Evolutionary conservation across 2,113 vertebrate species (phyloP), one percentile per base, ranked within the genome.

Genomic region (Petrocephalus microphthalmus): DNA sequence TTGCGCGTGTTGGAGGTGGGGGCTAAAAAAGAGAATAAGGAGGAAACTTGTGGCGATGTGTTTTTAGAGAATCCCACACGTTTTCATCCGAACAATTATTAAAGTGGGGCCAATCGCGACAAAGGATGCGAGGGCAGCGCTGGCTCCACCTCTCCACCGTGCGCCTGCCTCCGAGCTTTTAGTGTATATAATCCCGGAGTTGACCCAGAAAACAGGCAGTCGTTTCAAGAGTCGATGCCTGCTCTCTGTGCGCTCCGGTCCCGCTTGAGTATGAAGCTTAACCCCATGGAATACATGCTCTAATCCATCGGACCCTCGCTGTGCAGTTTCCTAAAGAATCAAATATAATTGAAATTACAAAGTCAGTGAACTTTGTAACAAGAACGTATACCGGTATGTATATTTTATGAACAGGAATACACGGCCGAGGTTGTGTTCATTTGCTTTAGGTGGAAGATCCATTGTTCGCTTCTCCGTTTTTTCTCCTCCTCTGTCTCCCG

Each of bases 181-280:
- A 94, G 87, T 94, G 94, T 94, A 95, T 95, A 95, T 95, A 96
- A 95, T 95, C 94, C 93, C 93, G 88, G 93, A 94, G 94, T 94
- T 95, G 95, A 95, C 95, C 95, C 95, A 95, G 94, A 95, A 95
- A 95, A 94, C 90, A 95, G 93, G 92, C 93, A 94, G 93, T 94
- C 95, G 91, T 93, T 94, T 94, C 92, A 94, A 94, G 94, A 95
- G 94, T 92, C 94, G 93, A 94, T 93, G 95, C 94, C 89, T 93
- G 91, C 93, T 92, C 92, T 95, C 93, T 93, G 92, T 94, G 92
- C 90, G 92, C 90, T 91, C 89, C 89, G 91, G 91, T 92, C 92
- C 52, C 60, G 91, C 89, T 87, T 17, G 93, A 94, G 92, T 92
- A 95, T 95, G 95, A 95, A 94, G 93, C 92, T 92, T 93, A 92